phyloP scores from a whole-genome alignment of 2,888 invertebrate species.

The Phasia obesa region DNA sequence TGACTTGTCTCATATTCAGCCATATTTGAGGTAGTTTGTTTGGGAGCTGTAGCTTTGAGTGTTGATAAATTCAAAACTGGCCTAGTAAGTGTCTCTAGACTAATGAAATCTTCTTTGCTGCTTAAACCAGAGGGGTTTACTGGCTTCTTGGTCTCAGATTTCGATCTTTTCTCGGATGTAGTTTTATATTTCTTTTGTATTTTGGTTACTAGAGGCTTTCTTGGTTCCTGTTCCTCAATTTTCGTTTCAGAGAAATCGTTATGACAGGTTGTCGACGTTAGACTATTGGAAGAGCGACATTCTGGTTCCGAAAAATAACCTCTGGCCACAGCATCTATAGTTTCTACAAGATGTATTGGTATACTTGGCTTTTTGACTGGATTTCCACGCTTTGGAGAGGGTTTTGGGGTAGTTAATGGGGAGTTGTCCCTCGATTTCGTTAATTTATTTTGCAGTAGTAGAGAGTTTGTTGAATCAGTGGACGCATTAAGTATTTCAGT shows the following conservation, averaged over 20 bases:
- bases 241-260: constrained; percentile 20
- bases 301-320: constrained; percentile 82
- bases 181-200: constrained; percentile 69
- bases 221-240: constrained; percentile 60
- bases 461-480: neutral
- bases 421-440: constrained; percentile 40
- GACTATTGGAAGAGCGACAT: constrained; percentile 39
- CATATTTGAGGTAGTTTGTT: constrained; percentile 54
- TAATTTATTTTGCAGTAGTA: neutral
- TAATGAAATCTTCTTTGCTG: constrained; percentile 33
- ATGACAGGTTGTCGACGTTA: constrained; percentile 3
- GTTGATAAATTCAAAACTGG: constrained; percentile 41
- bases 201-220: constrained; percentile 72
- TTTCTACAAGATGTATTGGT: constrained; percentile 77
- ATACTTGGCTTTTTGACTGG: constrained; percentile 74
- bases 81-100: constrained; percentile 39
- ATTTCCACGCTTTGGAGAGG: constrained; percentile 76
- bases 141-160: constrained; percentile 82
- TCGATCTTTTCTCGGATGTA: constrained; percentile 80
- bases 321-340: constrained; percentile 78
- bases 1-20: constrained; percentile 18
- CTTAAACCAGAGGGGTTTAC: constrained; percentile 32
- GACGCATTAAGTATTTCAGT: neutral
- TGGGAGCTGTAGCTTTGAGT: constrained; percentile 20
- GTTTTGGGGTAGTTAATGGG: constrained; percentile 70